Conservation (phyloP, 2,888 invertebrate genomes). For the Augiades crinisus region DNA sequence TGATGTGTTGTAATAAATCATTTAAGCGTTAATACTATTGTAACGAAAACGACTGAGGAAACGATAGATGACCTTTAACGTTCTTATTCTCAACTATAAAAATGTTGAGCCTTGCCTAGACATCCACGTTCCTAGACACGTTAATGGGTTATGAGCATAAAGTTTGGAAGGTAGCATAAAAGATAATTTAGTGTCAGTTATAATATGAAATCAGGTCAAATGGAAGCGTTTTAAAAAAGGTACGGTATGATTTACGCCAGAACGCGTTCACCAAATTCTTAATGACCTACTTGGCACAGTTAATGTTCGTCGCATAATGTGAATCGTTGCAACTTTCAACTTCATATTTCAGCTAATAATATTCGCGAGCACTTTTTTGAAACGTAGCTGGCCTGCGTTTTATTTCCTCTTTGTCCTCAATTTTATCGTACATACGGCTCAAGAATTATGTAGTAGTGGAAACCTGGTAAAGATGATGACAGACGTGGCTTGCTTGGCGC, state of each 20-base stretch:
- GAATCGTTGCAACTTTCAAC: constrained; percentile 24
- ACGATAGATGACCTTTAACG: too few species aligned
- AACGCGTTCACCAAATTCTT: constrained; percentile 25
- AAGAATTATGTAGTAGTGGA: too few species aligned
- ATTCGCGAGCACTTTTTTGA: constrained; percentile 11
- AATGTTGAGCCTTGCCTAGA: too few species aligned
- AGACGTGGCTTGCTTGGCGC: too few species aligned
- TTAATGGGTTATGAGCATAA: background rate
- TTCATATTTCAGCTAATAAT: constrained; percentile 21
- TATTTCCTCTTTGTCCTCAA: too few species aligned
- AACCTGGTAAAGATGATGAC: too few species aligned
- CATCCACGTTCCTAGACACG: too few species aligned
- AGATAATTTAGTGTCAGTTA: constrained; percentile 18
- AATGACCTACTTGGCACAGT: constrained; percentile 26
- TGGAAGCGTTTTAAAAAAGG: constrained; percentile 21
- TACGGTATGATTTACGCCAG: constrained; percentile 19
- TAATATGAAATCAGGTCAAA: constrained; percentile 21
- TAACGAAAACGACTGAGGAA: too few species aligned
- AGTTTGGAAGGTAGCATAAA: constrained; percentile 1
- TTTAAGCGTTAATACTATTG: too few species aligned
- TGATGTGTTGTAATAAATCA: too few species aligned
- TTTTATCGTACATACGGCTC: too few species aligned
- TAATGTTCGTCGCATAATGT: constrained; percentile 27
- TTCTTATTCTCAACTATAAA: too few species aligned
- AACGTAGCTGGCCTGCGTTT: constrained; percentile 1